Evolutionary conservation across 2,797 vertebrate species (phyloP).

Genomic region (Tauraco hartlaubi): DNA sequence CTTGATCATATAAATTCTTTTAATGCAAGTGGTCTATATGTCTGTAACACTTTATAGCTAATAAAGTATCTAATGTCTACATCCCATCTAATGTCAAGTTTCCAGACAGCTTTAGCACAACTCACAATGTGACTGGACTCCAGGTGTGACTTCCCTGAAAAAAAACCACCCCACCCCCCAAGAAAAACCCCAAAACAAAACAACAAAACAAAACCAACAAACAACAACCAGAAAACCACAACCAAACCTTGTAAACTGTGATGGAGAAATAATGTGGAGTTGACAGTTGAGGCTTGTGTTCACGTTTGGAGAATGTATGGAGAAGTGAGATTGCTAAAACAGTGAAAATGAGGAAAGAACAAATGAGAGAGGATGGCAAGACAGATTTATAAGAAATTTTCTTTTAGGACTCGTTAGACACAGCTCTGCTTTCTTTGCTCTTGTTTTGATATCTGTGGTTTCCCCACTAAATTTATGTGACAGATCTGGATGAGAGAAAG

Average conservation of each 20-base stretch:
- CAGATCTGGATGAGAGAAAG: background rate
- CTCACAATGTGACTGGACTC: background rate
- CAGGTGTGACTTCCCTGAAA: background rate
- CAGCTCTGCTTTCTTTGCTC: background rate
- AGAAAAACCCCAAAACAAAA: background rate
- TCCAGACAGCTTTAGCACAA: background rate
- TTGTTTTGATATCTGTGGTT: background rate
- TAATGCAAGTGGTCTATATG: background rate
- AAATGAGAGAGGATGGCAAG: background rate
- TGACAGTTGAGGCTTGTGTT: background rate
- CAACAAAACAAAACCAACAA: too few species aligned
- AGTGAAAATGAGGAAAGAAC: background rate
- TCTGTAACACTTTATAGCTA: background rate
- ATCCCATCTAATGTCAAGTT: background rate
- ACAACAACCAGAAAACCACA: too few species aligned
- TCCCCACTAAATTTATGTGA: background rate
- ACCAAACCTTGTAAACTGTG: background rate
- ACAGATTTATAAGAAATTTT: background rate
- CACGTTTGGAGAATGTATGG: background rate
- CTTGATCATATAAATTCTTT: background rate
- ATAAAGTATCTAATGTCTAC: background rate
- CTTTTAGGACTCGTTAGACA: background rate
- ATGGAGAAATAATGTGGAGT: background rate
- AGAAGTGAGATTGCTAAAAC: background rate
- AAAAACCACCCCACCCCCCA: background rate